Conservation (phyloP, 2,888 invertebrate genomes). For the Dolomedes plantarius region DNA sequence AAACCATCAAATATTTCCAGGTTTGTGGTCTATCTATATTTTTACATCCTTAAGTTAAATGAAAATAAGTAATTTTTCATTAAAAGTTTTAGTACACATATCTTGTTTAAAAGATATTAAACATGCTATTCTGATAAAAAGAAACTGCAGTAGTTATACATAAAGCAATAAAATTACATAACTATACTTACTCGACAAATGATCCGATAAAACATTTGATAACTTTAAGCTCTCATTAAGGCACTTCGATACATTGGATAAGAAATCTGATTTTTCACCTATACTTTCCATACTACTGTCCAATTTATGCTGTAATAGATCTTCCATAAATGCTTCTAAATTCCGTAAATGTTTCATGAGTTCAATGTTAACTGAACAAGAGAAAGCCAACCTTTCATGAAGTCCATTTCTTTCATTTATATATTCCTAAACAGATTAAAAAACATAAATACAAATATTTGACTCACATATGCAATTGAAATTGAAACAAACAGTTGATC, state of each 20-base stretch:
- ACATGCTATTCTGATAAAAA: no score
- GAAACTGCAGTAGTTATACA: background rate
- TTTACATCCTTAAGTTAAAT: no score
- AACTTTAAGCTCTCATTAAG: slow-evolving; percentile 25
- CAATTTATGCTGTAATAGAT: slow-evolving; percentile 45
- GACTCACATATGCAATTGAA: no score
- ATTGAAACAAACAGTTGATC: no score
- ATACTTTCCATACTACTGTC: slow-evolving; percentile 30
- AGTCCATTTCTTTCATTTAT: slow-evolving; percentile 30
- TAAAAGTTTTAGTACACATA: no score
- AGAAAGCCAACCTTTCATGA: slow-evolving; percentile 23
- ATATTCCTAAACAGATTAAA: slow-evolving; percentile 30
- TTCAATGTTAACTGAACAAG: slow-evolving; percentile 42
- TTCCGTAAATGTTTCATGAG: slow-evolving; percentile 41
- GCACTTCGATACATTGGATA: slow-evolving; percentile 7
- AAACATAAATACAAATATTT: no score
- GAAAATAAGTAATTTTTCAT: no score
- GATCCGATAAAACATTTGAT: slow-evolving; percentile 33
- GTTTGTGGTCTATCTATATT: no score
- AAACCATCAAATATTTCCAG: no score
- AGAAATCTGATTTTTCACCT: slow-evolving; percentile 33
- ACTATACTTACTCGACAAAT: slow-evolving; percentile 40
- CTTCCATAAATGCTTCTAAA: slow-evolving; percentile 48
- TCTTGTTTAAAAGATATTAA: no score
- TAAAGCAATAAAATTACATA: background rate